These are phyloP conservation scores for Pandemis corylana DNA, from an alignment of 2,888 invertebrate genomes.

Conservation along the genomic window DNA sequence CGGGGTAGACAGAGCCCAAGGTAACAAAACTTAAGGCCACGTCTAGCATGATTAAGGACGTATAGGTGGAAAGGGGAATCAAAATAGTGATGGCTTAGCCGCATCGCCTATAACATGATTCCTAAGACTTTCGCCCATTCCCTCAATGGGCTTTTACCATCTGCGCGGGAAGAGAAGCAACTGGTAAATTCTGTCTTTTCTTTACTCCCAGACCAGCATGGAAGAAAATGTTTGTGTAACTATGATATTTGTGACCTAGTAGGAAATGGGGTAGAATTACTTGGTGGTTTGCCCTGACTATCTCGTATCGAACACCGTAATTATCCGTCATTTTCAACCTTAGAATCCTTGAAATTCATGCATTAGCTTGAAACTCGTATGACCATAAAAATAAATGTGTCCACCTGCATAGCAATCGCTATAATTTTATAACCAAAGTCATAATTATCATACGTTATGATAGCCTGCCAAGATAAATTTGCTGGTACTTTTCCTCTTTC, in stretches of 20 bases:
- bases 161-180: too few relatives aligned
- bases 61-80: too few relatives aligned
- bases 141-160: too few relatives aligned
- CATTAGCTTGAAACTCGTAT: background rate
- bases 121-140: too few relatives aligned
- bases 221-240: too few relatives aligned
- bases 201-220: too few relatives aligned
- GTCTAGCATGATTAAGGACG: too few relatives aligned
- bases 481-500: background rate
- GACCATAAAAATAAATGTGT: constrained; percentile 6
- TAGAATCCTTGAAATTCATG: constrained; percentile 9
- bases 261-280: background rate
- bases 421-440: background rate
- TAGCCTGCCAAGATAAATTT: background rate
- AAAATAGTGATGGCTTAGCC: too few relatives aligned
- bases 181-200: too few relatives aligned
- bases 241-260: background rate
- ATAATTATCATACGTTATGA: constrained; percentile 9
- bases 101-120: too few relatives aligned
- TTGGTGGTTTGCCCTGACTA: background rate
- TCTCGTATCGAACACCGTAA: background rate
- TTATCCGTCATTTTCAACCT: background rate
- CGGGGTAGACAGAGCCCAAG: too few relatives aligned
- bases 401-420: background rate
- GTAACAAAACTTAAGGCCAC: too few relatives aligned